phyloP scores from a whole-genome alignment of 2,113 vertebrate species.

The Scomber scombrus region DNA sequence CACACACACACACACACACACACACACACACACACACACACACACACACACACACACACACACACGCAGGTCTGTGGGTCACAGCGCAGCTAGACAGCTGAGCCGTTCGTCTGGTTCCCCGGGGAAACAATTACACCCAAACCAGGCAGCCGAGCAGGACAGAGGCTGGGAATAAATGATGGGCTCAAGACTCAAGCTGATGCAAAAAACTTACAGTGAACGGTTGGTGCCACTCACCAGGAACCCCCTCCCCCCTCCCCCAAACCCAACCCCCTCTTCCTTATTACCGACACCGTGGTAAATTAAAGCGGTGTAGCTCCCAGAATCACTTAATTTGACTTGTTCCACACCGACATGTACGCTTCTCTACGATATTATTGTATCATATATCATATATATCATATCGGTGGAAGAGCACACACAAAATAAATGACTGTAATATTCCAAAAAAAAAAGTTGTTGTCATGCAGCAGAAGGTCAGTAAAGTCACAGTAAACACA shows the following conservation, averaged over 20 bases:
- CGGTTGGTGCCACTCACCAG: background rate
- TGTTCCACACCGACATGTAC: too few relatives aligned
- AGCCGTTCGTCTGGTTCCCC: slow-evolving; percentile 46
- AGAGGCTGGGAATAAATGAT: slow-evolving; percentile 56
- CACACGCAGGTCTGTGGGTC: slow-evolving; percentile 19
- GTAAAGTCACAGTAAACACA: background rate
- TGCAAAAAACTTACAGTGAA: slow-evolving; percentile 17
- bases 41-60: slow-evolving; percentile 36
- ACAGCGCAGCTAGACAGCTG: slow-evolving; percentile 34
- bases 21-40: slow-evolving; percentile 23
- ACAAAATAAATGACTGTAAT: too few relatives aligned
- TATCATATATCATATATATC: too few relatives aligned
- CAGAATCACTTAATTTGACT: background rate
- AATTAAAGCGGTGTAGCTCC: background rate
- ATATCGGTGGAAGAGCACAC: too few relatives aligned
- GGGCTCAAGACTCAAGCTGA: slow-evolving; percentile 30
- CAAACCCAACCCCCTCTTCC: background rate
- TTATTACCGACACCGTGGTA: background rate
- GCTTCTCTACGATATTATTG: too few relatives aligned
- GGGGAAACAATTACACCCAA: slow-evolving; percentile 66
- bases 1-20: slow-evolving; percentile 33
- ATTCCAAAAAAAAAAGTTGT: too few relatives aligned
- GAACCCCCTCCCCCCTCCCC: background rate
- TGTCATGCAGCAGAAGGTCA: background rate
- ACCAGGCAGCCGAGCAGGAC: slow-evolving; percentile 42